Conservation (phyloP, 2,797 vertebrate genomes). For the Graptemys geographica region DNA sequence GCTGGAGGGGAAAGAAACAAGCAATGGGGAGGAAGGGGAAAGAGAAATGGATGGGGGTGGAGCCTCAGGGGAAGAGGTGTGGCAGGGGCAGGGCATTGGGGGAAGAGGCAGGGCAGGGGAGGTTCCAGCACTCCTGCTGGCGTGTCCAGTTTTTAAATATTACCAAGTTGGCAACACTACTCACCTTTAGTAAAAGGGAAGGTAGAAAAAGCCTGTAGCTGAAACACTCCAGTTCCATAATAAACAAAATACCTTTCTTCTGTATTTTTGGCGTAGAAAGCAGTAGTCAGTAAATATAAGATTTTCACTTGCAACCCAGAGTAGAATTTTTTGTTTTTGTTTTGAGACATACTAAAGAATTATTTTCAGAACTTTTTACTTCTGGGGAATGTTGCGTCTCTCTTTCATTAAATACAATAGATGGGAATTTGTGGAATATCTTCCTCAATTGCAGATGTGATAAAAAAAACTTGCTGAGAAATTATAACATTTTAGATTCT, state of each 20-base stretch:
- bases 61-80: too few species aligned
- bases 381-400: rapidly evolving
- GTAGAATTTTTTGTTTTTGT: too few species aligned
- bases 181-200: neutral
- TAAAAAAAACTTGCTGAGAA: neutral
- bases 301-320: neutral
- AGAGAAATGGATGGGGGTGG: too few species aligned
- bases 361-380: neutral
- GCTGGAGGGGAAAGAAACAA: too few species aligned
- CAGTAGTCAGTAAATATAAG: neutral
- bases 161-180: too few species aligned
- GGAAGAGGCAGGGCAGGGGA: too few species aligned
- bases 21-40: too few species aligned
- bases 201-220: rapidly evolving
- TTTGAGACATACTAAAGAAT: neutral
- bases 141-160: too few species aligned
- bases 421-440: neutral
- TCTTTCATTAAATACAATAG: neutral
- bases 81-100: too few species aligned
- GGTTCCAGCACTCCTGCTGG: too few species aligned
- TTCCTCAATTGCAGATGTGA: neutral
- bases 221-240: neutral
- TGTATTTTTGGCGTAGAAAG: slow-evolving; percentile 9
- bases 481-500: neutral
- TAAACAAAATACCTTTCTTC: slow-evolving; percentile 21